phyloP scores from a whole-genome alignment of 2,113 vertebrate species.

The Cichladusa arquata region DNA sequence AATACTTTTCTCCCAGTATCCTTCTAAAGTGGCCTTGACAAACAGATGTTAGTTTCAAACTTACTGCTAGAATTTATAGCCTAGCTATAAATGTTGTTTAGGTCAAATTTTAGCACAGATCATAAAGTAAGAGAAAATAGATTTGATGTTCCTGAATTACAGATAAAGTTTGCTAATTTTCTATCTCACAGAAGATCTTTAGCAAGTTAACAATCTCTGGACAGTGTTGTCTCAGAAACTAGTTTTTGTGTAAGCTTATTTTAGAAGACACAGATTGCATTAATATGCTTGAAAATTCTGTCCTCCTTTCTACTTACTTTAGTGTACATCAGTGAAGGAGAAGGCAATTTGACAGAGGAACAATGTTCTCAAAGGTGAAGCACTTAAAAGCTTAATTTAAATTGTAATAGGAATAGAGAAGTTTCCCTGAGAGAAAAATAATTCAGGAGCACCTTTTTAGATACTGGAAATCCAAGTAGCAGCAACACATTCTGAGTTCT shows the following conservation, averaged over 20 bases:
- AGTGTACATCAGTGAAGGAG: background rate
- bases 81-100: background rate
- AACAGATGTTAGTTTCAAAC: constrained; percentile 4
- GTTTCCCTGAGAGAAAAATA: background rate
- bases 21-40: background rate
- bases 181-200: background rate
- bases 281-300: background rate
- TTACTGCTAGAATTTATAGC: background rate
- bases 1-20: background rate
- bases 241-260: background rate
- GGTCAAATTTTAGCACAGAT: background rate
- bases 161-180: background rate
- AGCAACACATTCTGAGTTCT: background rate
- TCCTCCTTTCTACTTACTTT: background rate
- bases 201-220: background rate
- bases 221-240: background rate
- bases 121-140: background rate
- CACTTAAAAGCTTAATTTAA: background rate
- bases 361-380: background rate
- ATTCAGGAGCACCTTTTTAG: background rate
- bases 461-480: background rate
- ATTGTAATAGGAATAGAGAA: background rate
- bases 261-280: background rate
- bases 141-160: background rate
- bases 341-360: background rate